phyloP scores from a whole-genome alignment of 2,113 vertebrate species.

The Nycticebus coucang region DNA sequence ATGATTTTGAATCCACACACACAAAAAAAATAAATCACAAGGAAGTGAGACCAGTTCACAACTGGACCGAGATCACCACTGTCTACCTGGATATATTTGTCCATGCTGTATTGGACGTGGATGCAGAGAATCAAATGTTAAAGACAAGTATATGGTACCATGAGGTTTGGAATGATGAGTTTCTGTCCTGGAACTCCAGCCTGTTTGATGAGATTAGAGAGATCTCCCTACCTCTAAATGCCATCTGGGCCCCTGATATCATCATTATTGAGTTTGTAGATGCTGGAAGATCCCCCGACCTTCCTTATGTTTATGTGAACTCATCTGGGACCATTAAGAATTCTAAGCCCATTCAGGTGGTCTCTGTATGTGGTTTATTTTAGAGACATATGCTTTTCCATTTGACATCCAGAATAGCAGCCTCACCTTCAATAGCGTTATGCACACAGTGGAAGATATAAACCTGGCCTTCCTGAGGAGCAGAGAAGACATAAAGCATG shows the following conservation, averaged over 20 bases:
- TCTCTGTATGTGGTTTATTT: constrained; percentile 87
- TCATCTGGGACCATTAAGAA: constrained; percentile 89
- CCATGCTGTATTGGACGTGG: constrained; percentile 90
- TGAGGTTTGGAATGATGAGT: constrained; percentile 92
- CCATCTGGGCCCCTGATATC: constrained; percentile 89
- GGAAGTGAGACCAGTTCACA: constrained; percentile 88
- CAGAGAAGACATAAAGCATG: constrained; percentile 84
- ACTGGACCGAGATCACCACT: constrained; percentile 87
- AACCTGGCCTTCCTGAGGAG: constrained; percentile 89
- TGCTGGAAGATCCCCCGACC: constrained; percentile 84
- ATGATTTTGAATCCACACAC: neutral
- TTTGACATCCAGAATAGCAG: constrained; percentile 91
- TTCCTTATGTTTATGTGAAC: constrained; percentile 91
- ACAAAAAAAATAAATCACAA: no score
- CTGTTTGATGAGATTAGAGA: constrained; percentile 89
- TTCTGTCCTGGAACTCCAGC: constrained; percentile 90
- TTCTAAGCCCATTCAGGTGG: constrained; percentile 89
- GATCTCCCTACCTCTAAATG: constrained; percentile 88
- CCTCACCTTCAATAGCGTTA: constrained; percentile 89
- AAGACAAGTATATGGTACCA: no score
- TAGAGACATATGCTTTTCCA: constrained; percentile 90
- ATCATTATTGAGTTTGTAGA: constrained; percentile 90
- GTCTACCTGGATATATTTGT: constrained; percentile 89
- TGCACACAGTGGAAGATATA: constrained; percentile 91
- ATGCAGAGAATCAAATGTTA: no score